Evolutionary conservation across 2,888 invertebrate genomes (phyloP).

Genomic region (Ichneumoninae sp.): DNA sequence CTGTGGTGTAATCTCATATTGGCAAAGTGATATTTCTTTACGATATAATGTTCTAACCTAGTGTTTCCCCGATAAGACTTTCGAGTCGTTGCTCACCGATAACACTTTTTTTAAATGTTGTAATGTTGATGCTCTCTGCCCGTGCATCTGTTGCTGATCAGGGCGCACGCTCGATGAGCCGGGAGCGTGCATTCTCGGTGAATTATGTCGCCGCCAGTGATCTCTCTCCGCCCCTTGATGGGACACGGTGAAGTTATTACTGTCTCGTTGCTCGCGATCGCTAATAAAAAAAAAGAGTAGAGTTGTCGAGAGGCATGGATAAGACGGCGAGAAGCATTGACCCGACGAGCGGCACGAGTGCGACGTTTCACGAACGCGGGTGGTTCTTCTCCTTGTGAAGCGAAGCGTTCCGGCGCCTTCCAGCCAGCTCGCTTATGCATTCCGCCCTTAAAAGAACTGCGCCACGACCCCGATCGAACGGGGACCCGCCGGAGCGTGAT

Average conservation of each 20-base stretch:
- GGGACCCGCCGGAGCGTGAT: slow-evolving; percentile 42
- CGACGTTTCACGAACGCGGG: not conserved
- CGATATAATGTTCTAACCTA: no score
- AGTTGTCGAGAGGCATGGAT: not conserved
- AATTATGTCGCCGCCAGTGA: slow-evolving; percentile 51
- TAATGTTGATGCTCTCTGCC: no score
- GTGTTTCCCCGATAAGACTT: no score
- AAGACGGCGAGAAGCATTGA: slow-evolving; percentile 20
- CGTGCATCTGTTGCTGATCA: slow-evolving; percentile 41
- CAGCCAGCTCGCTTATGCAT: slow-evolving; percentile 45
- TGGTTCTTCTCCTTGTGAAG: slow-evolving; percentile 7
- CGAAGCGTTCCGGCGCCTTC: slow-evolving; percentile 19
- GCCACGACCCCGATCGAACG: slow-evolving; percentile 21
- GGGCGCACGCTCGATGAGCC: slow-evolving; percentile 50
- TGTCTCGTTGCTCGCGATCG: slow-evolving; percentile 10
- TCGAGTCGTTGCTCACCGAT: no score
- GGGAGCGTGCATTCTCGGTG: slow-evolving; percentile 22
- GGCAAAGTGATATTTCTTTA: no score
- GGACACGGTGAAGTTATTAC: slow-evolving; percentile 29
- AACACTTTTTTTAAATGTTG: no score
- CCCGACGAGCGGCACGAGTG: slow-evolving; percentile 2
- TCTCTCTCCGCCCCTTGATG: slow-evolving; percentile 39
- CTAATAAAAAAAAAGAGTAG: slow-evolving; percentile 6
- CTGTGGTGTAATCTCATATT: no score
- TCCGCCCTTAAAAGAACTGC: slow-evolving; percentile 44